Percentiles rank a stretch among this genome's conserved stretches.
phyloP scores from a whole-genome alignment of 2,888 invertebrate genomes.

The Daptonema setosum region DNA sequence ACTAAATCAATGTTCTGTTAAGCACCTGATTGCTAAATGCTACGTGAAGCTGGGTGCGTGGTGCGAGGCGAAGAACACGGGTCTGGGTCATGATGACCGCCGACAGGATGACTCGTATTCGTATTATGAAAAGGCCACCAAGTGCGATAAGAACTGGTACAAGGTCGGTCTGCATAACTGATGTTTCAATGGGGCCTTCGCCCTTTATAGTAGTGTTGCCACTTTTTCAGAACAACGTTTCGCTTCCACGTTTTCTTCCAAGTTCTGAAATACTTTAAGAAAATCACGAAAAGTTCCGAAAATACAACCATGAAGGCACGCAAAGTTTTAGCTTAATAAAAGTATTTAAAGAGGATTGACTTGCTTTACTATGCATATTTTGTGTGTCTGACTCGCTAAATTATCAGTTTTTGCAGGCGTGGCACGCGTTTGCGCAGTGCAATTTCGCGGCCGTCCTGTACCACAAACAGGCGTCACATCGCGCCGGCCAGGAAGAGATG shows the following conservation, averaged over 20 bases:
- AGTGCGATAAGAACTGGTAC: constrained; percentile 59
- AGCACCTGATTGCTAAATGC: constrained; percentile 27
- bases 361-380: too few relatives aligned
- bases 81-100: constrained; percentile 6
- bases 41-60: constrained; percentile 81
- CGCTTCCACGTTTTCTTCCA: too few relatives aligned
- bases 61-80: constrained; percentile 63
- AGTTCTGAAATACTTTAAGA: too few relatives aligned
- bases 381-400: too few relatives aligned
- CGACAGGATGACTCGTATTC: background rate
- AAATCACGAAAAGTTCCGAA: too few relatives aligned
- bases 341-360: too few relatives aligned
- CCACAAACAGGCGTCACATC: constrained; percentile 33
- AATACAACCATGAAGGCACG: too few relatives aligned
- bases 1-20: too few relatives aligned
- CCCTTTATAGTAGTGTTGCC: too few relatives aligned
- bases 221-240: too few relatives aligned
- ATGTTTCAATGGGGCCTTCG: too few relatives aligned
- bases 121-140: constrained; percentile 60
- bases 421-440: constrained; percentile 95
- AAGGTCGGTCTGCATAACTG: constrained; percentile 25
- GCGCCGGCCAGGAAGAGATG: background rate
- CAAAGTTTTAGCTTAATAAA: too few relatives aligned
- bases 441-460: constrained; percentile 76
- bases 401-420: constrained; percentile 41